These are phyloP conservation scores for Muscicapa adusta DNA, from an alignment of 2,113 vertebrate genomes.

Conservation along the genomic window DNA sequence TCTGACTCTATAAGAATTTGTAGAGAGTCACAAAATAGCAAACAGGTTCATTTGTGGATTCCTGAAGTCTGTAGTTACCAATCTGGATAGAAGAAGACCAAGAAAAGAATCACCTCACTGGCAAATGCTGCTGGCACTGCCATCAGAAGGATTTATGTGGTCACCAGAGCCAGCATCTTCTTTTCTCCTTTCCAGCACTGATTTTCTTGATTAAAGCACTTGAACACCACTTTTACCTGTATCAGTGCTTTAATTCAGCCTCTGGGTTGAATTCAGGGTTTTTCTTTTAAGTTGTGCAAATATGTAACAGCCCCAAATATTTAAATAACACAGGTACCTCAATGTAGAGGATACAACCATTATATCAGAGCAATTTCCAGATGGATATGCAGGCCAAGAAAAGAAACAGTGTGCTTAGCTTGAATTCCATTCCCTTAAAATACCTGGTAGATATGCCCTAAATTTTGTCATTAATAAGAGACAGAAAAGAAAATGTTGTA, in stretches of 20 bases:
- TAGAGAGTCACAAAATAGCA: not conserved
- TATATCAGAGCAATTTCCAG: not conserved
- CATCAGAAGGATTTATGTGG: not conserved
- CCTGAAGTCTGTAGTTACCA: not conserved
- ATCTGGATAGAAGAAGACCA: not conserved
- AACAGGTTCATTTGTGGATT: not conserved
- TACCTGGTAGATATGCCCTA: not conserved
- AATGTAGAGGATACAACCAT: not conserved
- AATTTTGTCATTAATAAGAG: not conserved
- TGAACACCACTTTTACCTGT: not conserved
- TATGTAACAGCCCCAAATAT: not conserved
- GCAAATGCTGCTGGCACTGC: not conserved
- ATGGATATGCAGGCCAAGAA: not conserved
- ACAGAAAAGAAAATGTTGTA: not conserved
- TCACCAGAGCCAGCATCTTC: not conserved
- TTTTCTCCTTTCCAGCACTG: not conserved
- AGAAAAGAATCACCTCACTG: not conserved
- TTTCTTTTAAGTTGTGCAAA: not conserved
- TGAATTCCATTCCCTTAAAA: not conserved
- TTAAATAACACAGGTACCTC: not conserved
- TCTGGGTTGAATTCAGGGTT: not conserved
- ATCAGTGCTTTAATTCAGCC: not conserved
- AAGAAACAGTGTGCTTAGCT: not conserved
- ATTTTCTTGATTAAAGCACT: not conserved
- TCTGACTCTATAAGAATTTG: not conserved